A percentile compares a stretch with the other conserved stretches of the same genome.
Conservation (phyloP, 2,113 vertebrate genomes). For the Albula glossodonta region DNA sequence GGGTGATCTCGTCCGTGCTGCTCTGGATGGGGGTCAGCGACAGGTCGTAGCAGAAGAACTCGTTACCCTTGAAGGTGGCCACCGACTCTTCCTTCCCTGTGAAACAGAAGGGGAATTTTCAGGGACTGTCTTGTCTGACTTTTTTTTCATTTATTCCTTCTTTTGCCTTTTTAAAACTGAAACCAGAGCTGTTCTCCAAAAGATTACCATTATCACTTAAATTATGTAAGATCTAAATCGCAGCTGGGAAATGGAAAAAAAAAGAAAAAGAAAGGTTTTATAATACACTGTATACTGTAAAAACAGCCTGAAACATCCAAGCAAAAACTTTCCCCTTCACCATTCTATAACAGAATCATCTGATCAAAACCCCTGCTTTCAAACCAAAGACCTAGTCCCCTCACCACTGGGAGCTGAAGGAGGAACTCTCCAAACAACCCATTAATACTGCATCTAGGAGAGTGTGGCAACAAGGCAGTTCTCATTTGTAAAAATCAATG, state of each 20-base stretch:
- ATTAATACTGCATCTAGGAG: background rate
- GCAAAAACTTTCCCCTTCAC: too few relatives aligned
- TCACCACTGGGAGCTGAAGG: background rate
- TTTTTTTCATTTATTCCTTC: background rate
- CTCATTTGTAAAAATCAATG: background rate
- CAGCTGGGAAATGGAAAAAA: background rate
- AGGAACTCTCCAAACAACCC: background rate
- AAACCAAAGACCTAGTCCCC: background rate
- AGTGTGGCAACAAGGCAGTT: background rate
- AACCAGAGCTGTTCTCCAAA: background rate
- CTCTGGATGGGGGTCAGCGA: conserved; percentile 95
- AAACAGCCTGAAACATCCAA: too few relatives aligned
- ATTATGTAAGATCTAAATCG: too few relatives aligned
- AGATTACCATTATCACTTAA: background rate
- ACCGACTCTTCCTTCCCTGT: conserved; percentile 90
- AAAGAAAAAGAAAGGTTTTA: background rate
- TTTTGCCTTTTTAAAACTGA: background rate
- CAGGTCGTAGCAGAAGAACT: conserved; percentile 98
- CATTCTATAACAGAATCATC: background rate
- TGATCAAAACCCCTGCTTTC: too few relatives aligned
- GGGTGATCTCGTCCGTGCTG: conserved; percentile 94
- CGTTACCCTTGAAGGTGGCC: conserved; percentile 90
- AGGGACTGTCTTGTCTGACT: background rate
- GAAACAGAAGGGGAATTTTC: background rate
- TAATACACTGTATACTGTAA: background rate